phyloP scores from a whole-genome alignment of 1,140 invertebrate genomes.

The Platyscapa corneri region DNA sequence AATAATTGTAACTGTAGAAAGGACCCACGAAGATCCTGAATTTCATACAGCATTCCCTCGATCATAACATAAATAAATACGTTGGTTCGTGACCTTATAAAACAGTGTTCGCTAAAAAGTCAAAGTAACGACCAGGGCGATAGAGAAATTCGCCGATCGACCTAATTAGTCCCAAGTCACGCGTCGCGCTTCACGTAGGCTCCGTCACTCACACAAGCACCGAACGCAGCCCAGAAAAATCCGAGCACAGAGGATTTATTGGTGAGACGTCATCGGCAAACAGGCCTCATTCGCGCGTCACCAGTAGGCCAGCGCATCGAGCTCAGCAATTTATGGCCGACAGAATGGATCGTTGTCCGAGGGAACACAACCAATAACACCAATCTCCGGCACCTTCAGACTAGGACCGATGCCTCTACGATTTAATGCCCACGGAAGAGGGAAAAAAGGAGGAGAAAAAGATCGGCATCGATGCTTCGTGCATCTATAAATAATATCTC shows the following conservation, averaged over 20 bases:
- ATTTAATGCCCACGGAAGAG: not conserved
- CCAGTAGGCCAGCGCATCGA: not conserved
- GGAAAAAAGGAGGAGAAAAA: slow-evolving; percentile 13
- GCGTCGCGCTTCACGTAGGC: not conserved
- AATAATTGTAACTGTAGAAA: not conserved
- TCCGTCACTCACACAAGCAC: not conserved
- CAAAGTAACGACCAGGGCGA: not conserved
- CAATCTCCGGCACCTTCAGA: not conserved
- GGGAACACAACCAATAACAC: not conserved
- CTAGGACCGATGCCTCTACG: not conserved
- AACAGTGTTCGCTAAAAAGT: not conserved
- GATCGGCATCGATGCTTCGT: slow-evolving; percentile 21
- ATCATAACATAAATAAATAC: slow-evolving; percentile 17
- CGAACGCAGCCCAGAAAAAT: not conserved
- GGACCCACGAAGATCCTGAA: not conserved
- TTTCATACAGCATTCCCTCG: not conserved
- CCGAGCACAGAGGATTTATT: not conserved
- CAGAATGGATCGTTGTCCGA: not conserved
- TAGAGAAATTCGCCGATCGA: not conserved
- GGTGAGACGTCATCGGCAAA: not conserved
- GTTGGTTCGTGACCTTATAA: not conserved
- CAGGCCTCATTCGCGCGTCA: slow-evolving; percentile 21
- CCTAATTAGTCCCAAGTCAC: slow-evolving; percentile 31
- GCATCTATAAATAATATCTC: slow-evolving; percentile 49
- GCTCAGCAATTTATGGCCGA: not conserved